phyloP scores from a whole-genome alignment of 1,140 invertebrate species.

The Telenomus remus region DNA sequence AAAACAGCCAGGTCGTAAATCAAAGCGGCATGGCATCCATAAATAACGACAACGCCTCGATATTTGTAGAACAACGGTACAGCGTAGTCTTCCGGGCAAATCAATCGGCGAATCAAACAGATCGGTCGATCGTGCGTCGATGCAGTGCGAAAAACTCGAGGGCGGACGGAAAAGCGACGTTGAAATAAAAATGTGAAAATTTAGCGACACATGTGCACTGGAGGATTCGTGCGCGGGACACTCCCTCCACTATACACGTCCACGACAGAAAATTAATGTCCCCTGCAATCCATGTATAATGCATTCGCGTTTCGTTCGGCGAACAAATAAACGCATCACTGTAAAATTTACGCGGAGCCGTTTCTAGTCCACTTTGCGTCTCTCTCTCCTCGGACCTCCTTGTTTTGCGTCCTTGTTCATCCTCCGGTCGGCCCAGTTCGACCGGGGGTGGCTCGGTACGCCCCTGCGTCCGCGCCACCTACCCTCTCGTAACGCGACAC shows the following conservation, averaged over 20 bases:
- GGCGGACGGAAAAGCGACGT: background rate
- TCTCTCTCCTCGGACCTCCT: conserved; percentile 1
- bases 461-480: conserved; percentile 12
- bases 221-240: conserved; percentile 52
- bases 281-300: conserved; percentile 77
- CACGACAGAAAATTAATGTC: conserved; percentile 76
- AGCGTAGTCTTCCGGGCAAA: no score
- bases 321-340: conserved; percentile 73
- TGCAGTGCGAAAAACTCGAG: no score
- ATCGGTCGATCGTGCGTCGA: no score
- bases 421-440: conserved; percentile 23
- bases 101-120: no score
- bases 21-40: no score
- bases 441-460: conserved; percentile 17
- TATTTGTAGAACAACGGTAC: no score
- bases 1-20: no score
- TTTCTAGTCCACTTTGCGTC: conserved; percentile 42
- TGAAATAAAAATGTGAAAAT: background rate
- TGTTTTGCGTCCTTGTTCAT: conserved; percentile 15
- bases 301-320: conserved; percentile 74
- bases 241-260: conserved; percentile 69
- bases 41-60: no score
- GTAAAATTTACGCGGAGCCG: conserved; percentile 73
- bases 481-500: conserved; percentile 50
- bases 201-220: background rate